Conservation (phyloP, 2,888 invertebrate genomes). For the Autographa gamma region DNA sequence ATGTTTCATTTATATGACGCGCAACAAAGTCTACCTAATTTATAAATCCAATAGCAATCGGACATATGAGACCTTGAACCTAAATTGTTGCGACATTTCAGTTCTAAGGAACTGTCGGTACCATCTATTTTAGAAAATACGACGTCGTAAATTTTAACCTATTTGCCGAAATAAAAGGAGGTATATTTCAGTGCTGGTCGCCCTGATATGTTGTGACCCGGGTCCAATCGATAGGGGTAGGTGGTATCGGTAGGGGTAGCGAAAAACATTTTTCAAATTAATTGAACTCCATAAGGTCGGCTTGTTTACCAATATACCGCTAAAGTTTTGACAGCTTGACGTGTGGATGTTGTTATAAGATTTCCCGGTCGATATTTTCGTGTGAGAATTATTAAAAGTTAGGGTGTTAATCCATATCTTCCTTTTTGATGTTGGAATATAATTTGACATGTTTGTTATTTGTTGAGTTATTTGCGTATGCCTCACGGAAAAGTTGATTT, state of each 20-base stretch:
- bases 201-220: conserved; percentile 1
- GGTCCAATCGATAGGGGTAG: conserved; percentile 53
- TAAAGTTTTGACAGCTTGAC: conserved; percentile 48
- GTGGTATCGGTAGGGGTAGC: conserved; percentile 50
- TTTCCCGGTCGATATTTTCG: conserved; percentile 22
- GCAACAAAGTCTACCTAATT: not conserved
- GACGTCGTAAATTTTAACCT: not conserved
- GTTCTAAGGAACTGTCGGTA: conserved; percentile 1
- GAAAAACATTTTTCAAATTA: conserved; percentile 73
- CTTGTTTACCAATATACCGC: conserved; percentile 59
- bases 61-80: not conserved
- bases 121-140: not conserved
- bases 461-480: no score
- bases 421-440: not conserved
- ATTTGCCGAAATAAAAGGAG: not conserved
- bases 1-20: no score
- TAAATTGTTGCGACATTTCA: conserved; percentile 4
- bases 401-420: not conserved
- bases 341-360: conserved; percentile 41
- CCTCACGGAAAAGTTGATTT: no score
- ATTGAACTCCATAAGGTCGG: conserved; percentile 61
- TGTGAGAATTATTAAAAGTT: conserved; percentile 10
- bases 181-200: conserved; percentile 1
- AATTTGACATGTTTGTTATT: not conserved
- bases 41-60: not conserved